Evolutionary conservation across 2,113 vertebrate species (phyloP).

Genomic region (Daphoenositta chrysoptera): DNA sequence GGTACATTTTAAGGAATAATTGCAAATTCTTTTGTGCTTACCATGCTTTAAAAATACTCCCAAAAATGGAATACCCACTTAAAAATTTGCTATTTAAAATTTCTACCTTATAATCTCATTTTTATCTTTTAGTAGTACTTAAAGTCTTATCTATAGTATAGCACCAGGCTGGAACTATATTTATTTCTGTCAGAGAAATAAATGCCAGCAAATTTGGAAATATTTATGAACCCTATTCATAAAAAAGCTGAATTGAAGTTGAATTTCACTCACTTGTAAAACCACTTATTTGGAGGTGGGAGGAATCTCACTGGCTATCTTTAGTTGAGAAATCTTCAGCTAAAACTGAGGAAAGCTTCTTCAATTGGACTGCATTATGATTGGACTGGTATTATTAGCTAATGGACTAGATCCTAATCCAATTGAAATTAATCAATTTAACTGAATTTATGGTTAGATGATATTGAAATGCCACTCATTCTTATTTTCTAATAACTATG

Average conservation of each 20-base stretch:
- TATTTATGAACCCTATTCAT: background rate
- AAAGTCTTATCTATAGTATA: background rate
- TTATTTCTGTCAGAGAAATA: background rate
- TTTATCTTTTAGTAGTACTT: background rate
- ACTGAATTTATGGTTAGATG: background rate
- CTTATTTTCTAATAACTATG: background rate
- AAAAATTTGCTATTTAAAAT: background rate
- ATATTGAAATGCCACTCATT: background rate
- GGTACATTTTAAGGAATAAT: background rate
- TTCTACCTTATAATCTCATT: background rate
- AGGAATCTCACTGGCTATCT: background rate
- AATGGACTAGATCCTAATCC: background rate
- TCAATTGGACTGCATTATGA: background rate
- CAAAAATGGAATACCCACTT: background rate
- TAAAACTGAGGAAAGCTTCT: background rate
- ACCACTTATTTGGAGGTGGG: background rate
- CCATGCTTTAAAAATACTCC: background rate
- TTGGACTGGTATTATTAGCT: background rate
- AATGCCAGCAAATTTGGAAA: background rate
- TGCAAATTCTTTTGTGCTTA: background rate
- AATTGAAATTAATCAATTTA: background rate
- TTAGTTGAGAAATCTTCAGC: background rate
- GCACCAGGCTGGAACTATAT: background rate
- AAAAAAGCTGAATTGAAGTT: background rate
- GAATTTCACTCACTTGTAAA: background rate